Percentiles rank a stretch among this genome's conserved stretches.
Conservation (phyloP, 2,797 vertebrate genomes). For the Rhynchotus rufescens region DNA sequence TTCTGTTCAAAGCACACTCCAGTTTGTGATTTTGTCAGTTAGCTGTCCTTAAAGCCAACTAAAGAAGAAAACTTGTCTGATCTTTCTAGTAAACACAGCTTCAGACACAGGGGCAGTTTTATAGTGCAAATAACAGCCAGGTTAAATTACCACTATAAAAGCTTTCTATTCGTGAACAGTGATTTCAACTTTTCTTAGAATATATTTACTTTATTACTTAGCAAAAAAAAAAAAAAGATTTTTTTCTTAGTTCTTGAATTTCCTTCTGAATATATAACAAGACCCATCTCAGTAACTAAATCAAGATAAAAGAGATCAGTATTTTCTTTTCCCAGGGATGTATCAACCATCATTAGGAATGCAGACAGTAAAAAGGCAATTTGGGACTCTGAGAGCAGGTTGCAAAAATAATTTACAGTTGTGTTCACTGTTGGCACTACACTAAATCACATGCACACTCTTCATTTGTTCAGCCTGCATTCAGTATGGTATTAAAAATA, state of each 20-base stretch:
- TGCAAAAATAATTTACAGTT: conserved; percentile 78
- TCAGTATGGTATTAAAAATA: conserved; percentile 46
- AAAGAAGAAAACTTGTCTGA: conserved; percentile 40
- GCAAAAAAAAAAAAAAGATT: conserved; percentile 36
- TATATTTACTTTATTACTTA: conserved; percentile 36
- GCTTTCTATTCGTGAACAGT: not conserved
- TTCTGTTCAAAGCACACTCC: not conserved
- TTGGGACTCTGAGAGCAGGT: conserved; percentile 68
- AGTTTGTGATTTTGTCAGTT: conserved; percentile 29
- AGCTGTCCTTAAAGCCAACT: conserved; percentile 5
- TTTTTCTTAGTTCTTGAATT: not conserved
- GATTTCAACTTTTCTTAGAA: conserved; percentile 40
- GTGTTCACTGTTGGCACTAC: conserved; percentile 59
- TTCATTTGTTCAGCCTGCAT: conserved; percentile 67
- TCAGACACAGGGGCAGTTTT: conserved; percentile 8
- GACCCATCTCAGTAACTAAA: conserved; percentile 49
- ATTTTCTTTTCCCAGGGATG: conserved; percentile 42
- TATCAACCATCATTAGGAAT: conserved; percentile 72
- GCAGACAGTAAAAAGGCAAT: conserved; percentile 76
- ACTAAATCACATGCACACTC: conserved; percentile 64
- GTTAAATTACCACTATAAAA: conserved; percentile 53
- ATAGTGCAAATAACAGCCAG: conserved; percentile 45
- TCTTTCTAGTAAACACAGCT: conserved; percentile 23
- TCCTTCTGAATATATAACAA: conserved; percentile 5
- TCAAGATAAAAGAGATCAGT: conserved; percentile 62